Evolutionary conservation across 2,797 vertebrate genomes (phyloP), one percentile per base, ranked within the genome.

Genomic region (Cynopterus sphinx): DNA sequence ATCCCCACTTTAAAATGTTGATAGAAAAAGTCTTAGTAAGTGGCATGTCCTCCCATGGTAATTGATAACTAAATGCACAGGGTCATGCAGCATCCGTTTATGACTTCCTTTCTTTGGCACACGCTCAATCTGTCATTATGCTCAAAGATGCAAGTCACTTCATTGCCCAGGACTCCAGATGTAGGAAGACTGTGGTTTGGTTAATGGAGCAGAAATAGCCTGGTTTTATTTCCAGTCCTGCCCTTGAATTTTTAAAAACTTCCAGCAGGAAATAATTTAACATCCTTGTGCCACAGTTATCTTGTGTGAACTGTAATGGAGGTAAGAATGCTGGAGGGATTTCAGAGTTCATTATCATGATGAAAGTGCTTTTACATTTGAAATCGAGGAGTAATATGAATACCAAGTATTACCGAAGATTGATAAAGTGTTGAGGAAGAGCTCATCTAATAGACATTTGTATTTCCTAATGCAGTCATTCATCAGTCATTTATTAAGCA

Each of bases 341-440:
- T 92, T 96, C 24, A 94, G 82, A 61, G 59, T 87, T 87, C 16
- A 22, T 75, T 93, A 86, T 86, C 43, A 31, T 1, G 3, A 82
- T 82, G 71, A 22, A 68, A 81, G 53, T 59, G 53, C 82, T 96
- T 95, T 86, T 78, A 90, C 89, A 89, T 82, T 82, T 87, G 57
- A 90, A 51, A 65, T 75, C 15, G 68, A 59, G 51, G 63, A 77
- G 39, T 57, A 43, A 53, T 70, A 75, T 9, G 49, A 82, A 90
- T 77, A n/a, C 36, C 4, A 36, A 77, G 2, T 55, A 41, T 95
- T 91, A 39, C 0, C 79, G 49, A 79, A 92, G 74, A 71, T 43
- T 39, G 82, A 84, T 75, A 41, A 16, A 55, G 43, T 55, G 49
- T 22, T 95, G 86, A 92, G 86, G 84, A 78, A 73, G 92, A 90